These are phyloP conservation scores for Cynaeus angustus DNA, from an alignment of 2,888 invertebrate species.

Conservation along the genomic window DNA sequence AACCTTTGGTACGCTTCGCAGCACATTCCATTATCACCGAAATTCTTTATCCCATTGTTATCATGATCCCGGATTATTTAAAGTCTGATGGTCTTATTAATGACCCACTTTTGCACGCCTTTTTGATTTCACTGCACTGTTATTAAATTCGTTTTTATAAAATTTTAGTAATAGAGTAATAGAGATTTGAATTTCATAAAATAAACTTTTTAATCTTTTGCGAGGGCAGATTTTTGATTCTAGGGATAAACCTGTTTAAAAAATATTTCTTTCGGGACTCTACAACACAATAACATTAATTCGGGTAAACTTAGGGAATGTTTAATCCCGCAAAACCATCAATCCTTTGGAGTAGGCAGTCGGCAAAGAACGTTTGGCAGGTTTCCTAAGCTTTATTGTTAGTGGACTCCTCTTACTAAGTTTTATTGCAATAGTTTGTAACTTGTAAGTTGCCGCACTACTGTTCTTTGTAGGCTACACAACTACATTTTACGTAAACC, in stretches of 20 bases:
- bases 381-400: constrained; percentile 38
- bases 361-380: constrained; percentile 33
- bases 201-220: constrained; percentile 5
- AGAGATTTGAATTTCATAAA: constrained; percentile 3
- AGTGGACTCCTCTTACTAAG: constrained; percentile 31
- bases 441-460: constrained; percentile 30
- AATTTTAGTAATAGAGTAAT: constrained; percentile 54
- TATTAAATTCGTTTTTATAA: constrained; percentile 64
- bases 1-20: constrained; percentile 59
- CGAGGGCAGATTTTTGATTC: background rate
- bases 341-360: constrained; percentile 26
- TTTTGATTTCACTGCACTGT: constrained; percentile 59
- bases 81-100: constrained; percentile 64
- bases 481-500: constrained; percentile 16
- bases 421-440: constrained; percentile 41
- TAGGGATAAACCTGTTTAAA: background rate
- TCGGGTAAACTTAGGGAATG: constrained; percentile 11
- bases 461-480: constrained; percentile 16
- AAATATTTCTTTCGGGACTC: background rate
- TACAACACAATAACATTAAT: constrained; percentile 16
- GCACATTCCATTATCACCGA: constrained; percentile 62
- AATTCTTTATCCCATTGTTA: constrained; percentile 65
- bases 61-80: constrained; percentile 63
- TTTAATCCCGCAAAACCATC: constrained; percentile 27
- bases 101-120: constrained; percentile 60